Percentiles rank a stretch among this genome's conserved stretches.
phyloP scores from a whole-genome alignment of 2,797 vertebrate genomes.

The Coregonus sp. region DNA sequence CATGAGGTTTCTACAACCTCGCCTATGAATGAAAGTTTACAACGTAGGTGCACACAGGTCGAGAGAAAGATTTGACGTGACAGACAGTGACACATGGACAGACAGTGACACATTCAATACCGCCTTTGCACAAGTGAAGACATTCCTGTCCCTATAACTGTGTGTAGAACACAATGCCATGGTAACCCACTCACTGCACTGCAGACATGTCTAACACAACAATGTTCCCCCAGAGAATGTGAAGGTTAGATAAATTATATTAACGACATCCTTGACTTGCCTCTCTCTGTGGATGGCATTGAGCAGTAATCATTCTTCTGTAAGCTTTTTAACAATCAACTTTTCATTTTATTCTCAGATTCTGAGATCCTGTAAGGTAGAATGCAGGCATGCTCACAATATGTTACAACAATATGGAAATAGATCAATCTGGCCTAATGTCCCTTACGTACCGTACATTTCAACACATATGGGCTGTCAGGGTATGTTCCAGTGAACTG shows the following conservation, averaged over 20 bases:
- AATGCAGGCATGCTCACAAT: background rate
- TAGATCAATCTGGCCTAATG: background rate
- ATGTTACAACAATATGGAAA: background rate
- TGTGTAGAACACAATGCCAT: no score
- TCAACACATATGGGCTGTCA: background rate
- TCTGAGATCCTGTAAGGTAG: no score
- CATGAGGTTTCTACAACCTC: no score
- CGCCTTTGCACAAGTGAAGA: no score
- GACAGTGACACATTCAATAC: no score
- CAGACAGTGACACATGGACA: no score
- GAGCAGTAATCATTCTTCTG: background rate
- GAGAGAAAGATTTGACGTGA: no score
- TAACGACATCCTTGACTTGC: background rate
- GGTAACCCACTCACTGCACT: background rate
- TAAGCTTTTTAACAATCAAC: no score
- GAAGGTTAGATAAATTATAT: background rate
- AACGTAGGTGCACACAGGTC: no score
- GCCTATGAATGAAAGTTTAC: no score
- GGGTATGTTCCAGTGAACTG: background rate
- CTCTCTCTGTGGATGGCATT: background rate
- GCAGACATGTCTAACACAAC: background rate
- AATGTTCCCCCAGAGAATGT: background rate
- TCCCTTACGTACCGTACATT: background rate
- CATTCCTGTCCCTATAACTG: no score
- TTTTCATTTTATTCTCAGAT: no score